Conservation (phyloP, 2,888 invertebrate species). For the Platycheirus rosarum region DNA sequence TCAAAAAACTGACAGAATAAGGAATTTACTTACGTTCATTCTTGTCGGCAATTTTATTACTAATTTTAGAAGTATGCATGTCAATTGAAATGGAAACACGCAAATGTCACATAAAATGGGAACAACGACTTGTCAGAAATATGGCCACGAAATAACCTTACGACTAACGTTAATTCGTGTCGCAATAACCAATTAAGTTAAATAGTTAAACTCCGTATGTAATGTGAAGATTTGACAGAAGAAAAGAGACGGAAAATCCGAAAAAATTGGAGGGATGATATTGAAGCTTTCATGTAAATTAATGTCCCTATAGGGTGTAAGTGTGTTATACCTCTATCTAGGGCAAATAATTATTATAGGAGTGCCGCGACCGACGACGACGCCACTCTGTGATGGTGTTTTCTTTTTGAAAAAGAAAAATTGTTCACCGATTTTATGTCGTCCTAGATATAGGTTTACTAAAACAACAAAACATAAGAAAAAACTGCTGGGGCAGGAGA, state of each 20-base stretch:
- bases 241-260: neutral
- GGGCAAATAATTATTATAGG: conserved; percentile 57
- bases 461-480: conserved; percentile 2
- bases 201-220: conserved; percentile 42
- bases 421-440: conserved; percentile 59
- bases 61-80: conserved; percentile 16
- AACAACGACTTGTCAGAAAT: conserved; percentile 57
- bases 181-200: conserved; percentile 68
- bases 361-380: conserved; percentile 34
- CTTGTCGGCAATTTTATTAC: neutral
- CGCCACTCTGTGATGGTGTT: conserved; percentile 50
- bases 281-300: conserved; percentile 68
- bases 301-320: conserved; percentile 50
- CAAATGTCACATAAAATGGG: conserved; percentile 48
- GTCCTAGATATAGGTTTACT: conserved; percentile 30
- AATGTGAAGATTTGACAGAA: conserved; percentile 18
- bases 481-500: conserved; percentile 5
- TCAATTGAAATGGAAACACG: conserved; percentile 54
- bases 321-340: conserved; percentile 56
- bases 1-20: conserved; percentile 15
- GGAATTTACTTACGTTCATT: neutral
- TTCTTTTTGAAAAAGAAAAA: conserved; percentile 53
- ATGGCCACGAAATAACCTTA: conserved; percentile 47
- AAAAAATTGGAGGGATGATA: neutral
- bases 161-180: conserved; percentile 59